Evolutionary conservation across 2,888 invertebrate genomes (phyloP).

Genomic region (Polymixis flavicincta): DNA sequence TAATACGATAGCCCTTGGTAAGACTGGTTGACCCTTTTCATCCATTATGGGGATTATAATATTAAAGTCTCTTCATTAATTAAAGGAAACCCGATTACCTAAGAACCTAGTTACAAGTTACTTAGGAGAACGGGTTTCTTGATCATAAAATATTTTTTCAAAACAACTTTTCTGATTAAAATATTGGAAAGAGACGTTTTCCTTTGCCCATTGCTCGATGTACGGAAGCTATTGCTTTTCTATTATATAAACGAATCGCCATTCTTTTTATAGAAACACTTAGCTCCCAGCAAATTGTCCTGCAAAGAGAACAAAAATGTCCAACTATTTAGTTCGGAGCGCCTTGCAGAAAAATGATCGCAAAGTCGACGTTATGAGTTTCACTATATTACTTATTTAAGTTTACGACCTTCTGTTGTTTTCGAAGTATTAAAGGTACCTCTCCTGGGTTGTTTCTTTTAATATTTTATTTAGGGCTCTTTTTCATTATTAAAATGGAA

Average conservation of each 20-base stretch:
- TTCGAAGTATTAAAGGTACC: slow-evolving; percentile 2
- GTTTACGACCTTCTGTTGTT: slow-evolving; percentile 25
- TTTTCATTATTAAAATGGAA: slow-evolving; percentile 36
- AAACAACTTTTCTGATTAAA: neutral
- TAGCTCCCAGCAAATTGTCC: neutral
- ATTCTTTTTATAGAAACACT: neutral
- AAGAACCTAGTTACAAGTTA: neutral
- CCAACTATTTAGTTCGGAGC: slow-evolving; percentile 28
- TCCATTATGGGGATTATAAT: too few relatives aligned
- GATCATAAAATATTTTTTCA: neutral
- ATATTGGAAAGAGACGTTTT: neutral
- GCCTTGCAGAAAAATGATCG: slow-evolving; percentile 54
- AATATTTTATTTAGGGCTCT: slow-evolving; percentile 21
- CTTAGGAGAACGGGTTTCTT: neutral
- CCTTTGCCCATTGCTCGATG: neutral
- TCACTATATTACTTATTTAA: slow-evolving; percentile 33
- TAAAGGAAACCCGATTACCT: neutral
- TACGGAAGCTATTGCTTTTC: neutral
- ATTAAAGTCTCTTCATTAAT: too few relatives aligned
- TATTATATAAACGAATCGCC: neutral
- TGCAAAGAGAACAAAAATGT: neutral
- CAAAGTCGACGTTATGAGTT: slow-evolving; percentile 52
- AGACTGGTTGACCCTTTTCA: too few relatives aligned
- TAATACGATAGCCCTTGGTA: too few relatives aligned
- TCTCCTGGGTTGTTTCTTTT: slow-evolving; percentile 17